These are phyloP conservation scores for Dryocosmus kuriphilus DNA, from an alignment of 2,888 invertebrate genomes.

Conservation along the genomic window DNA sequence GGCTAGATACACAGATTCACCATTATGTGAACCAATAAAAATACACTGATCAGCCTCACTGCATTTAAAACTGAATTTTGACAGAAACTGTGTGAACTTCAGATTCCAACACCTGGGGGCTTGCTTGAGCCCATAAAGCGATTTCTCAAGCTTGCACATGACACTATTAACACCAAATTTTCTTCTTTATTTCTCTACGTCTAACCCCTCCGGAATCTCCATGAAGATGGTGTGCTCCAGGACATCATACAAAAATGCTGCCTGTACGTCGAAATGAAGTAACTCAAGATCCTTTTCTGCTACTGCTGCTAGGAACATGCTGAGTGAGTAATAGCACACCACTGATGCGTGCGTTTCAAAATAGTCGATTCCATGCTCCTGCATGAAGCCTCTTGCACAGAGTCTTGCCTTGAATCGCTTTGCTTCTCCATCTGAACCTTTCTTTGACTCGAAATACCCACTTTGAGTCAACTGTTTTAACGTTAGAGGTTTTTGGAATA, in stretches of 20 bases:
- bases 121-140: conserved; percentile 32
- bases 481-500: too few species aligned
- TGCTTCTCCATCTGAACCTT: too few species aligned
- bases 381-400: conserved; percentile 46
- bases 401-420: background rate
- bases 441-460: too few species aligned
- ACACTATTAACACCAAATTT: too few species aligned
- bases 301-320: conserved; percentile 42
- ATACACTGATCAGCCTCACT: background rate
- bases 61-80: conserved; percentile 11
- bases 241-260: too few species aligned
- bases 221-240: too few species aligned
- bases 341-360: conserved; percentile 43
- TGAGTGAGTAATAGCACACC: conserved; percentile 47
- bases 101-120: background rate
- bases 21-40: too few species aligned
- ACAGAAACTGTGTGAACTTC: background rate
- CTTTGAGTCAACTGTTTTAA: background rate
- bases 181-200: background rate
- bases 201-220: conserved; percentile 12
- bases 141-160: conserved; percentile 1
- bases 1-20: too few species aligned
- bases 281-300: conserved; percentile 43
- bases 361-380: conserved; percentile 45
- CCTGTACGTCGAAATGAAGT: conserved; percentile 45